These are phyloP conservation scores for Ifrita kowaldi DNA, from an alignment of 2,113 vertebrate genomes.

Conservation along the genomic window DNA sequence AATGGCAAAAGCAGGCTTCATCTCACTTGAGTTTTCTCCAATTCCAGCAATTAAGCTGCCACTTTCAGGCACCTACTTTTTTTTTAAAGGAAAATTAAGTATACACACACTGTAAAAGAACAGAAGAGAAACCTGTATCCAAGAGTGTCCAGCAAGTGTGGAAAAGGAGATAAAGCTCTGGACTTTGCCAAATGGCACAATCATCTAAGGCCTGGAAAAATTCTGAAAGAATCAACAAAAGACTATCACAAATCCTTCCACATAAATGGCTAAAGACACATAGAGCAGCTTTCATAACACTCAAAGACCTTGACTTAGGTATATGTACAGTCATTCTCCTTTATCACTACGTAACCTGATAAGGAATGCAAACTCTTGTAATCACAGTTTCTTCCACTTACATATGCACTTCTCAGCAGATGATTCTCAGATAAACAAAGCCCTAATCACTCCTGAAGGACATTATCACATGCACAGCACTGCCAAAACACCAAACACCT, in stretches of 20 bases:
- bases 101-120: background rate
- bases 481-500: background rate
- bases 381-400: background rate
- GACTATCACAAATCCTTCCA: background rate
- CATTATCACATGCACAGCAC: background rate
- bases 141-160: background rate
- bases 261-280: background rate
- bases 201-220: background rate
- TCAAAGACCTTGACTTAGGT: background rate
- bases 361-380: background rate
- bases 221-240: background rate
- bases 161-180: background rate
- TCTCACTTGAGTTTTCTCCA: background rate
- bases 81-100: background rate
- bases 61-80: background rate
- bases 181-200: background rate
- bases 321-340: background rate
- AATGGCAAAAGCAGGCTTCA: background rate
- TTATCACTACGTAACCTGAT: background rate
- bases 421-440: background rate
- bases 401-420: background rate
- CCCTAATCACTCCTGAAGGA: background rate
- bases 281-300: background rate
- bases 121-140: background rate
- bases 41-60: background rate